Base-by-base conservation (phyloP, 2,888 invertebrate species). In the Blastobasis lacticolella region DNA sequence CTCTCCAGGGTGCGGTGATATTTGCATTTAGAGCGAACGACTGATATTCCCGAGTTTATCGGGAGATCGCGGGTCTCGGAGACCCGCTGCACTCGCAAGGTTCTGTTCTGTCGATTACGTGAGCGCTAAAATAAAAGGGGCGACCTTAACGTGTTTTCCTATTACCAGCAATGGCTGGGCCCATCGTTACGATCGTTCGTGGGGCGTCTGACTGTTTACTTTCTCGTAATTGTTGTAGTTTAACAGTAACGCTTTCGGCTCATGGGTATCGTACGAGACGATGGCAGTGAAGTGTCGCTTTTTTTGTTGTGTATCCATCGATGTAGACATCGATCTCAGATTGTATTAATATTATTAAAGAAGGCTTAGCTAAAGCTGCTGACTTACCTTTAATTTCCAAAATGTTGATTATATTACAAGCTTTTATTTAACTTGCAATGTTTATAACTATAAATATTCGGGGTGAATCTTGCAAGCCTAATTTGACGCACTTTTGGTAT, bases 11-110 rank as follows among this genome's bases (percentile, higher is more conserved):
- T 73, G 76, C 84, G 76, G 81, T 86, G 73, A 79, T 83, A 87
- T 86, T 87, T 85, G 86, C 87, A 87, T 87, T 86, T 87, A 87
- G 83, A 87, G 78, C 83, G 86, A 85, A 81, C 81, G 80, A 79
- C 78, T 82, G 83, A 82, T 84, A 83, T 82, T 78, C 75, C 23
- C 78, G 82, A 83, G 84, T 82, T 86, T 85, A 85, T 87, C 86
- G 78, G 76, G 67, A 67, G 73, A 72, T 83, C 83, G 85, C 83
- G 81, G 82, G 80, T 77, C 81, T 80, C 78, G 75, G 77, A 77
- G 80, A 76, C 73, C 73, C 72, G 23, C 23, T 23, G 23, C 23
- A 23, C 23, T 23, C 23, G 23, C 23, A 3, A 23, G 23, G 23
- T 23, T 23, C 23, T 23, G n/a, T n/a, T 23, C 23, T 23, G 23